Evolutionary conservation across 1,140 invertebrate genomes (phyloP).

Genomic region (Helicoverpa zea): DNA sequence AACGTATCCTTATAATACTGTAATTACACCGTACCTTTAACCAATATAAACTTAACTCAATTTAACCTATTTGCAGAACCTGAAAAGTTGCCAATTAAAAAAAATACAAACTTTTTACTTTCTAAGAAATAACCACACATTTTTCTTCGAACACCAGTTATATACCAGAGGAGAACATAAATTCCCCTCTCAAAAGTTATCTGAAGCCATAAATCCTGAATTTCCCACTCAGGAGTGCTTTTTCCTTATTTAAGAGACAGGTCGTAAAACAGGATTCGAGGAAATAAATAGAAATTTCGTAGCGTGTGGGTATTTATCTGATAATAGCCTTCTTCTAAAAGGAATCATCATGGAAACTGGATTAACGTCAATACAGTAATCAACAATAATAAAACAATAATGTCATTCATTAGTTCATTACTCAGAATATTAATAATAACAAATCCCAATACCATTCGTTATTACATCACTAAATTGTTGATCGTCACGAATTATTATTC

Average conservation of each 20-base stretch:
- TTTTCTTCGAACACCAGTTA: not conserved
- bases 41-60: too few species aligned
- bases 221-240: not conserved
- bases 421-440: conserved; percentile 1
- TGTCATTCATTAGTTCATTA: not conserved
- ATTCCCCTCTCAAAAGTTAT: not conserved
- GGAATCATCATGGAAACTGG: too few species aligned
- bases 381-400: not conserved
- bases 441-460: not conserved
- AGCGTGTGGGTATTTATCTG: not conserved
- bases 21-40: too few species aligned
- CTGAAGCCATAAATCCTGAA: not conserved
- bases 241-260: not conserved
- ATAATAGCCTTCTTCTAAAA: not conserved
- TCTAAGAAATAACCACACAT: not conserved
- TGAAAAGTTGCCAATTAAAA: not conserved
- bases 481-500: not conserved
- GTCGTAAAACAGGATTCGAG: conserved; percentile 4
- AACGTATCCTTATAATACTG: too few species aligned
- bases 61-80: too few species aligned
- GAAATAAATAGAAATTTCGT: not conserved
- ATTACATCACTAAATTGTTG: not conserved
- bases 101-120: not conserved
- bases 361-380: not conserved
- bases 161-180: not conserved